phyloP scores from a whole-genome alignment of 2,888 invertebrate species.

The Venusia cambrica region DNA sequence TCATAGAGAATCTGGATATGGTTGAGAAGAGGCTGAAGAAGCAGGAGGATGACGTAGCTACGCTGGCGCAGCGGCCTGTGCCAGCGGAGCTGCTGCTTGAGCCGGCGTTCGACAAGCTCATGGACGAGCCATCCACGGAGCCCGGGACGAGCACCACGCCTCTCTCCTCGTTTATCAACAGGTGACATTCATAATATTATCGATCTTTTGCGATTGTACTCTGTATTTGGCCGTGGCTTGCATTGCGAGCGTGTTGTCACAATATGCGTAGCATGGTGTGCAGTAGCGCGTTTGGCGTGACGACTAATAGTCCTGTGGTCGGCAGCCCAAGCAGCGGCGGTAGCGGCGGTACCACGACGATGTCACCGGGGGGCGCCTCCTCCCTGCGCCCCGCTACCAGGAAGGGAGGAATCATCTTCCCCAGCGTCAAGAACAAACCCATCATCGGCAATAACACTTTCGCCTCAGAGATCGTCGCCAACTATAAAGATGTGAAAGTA shows the following conservation, averaged over 20 bases:
- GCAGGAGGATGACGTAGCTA: conserved; percentile 91
- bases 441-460: conserved; percentile 91
- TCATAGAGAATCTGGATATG: conserved; percentile 92
- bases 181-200: conserved; percentile 61
- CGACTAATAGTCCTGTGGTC: conserved; percentile 66
- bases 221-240: conserved; percentile 32
- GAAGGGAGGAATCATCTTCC: conserved; percentile 93
- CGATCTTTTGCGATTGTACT: conserved; percentile 40
- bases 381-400: conserved; percentile 75
- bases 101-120: conserved; percentile 88
- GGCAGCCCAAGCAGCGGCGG: conserved; percentile 72
- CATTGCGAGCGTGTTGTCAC: conserved; percentile 31
- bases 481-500: conserved; percentile 92
- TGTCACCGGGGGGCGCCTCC: conserved; percentile 54
- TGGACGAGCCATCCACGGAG: conserved; percentile 63
- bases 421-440: conserved; percentile 94
- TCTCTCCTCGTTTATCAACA: conserved; percentile 54
- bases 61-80: conserved; percentile 86
- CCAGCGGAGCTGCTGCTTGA: conserved; percentile 86
- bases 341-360: conserved; percentile 57
- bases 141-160: conserved; percentile 59
- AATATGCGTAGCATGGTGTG: conserved; percentile 19
- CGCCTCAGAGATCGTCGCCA: conserved; percentile 87
- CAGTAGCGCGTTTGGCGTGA: conserved; percentile 36
- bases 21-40: conserved; percentile 91